Conservation (phyloP, 2,797 vertebrate species). For the Paguma larvata region DNA sequence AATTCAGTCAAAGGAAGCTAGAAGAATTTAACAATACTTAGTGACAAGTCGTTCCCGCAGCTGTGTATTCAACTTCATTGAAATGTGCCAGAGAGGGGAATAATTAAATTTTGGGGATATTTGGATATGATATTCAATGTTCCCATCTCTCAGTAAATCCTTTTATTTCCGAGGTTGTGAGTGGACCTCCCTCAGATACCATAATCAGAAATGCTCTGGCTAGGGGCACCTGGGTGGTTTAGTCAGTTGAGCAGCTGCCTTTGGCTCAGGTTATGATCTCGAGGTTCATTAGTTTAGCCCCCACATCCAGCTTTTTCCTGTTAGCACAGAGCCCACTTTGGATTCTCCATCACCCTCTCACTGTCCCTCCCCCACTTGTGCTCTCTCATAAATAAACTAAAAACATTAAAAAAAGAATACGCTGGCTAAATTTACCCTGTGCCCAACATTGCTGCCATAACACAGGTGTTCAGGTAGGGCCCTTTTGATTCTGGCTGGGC, state of each 20-base stretch:
- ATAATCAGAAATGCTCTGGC: background rate
- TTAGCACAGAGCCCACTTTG: no score
- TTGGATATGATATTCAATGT: background rate
- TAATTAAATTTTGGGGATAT: background rate
- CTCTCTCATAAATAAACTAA: no score
- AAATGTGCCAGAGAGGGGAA: background rate
- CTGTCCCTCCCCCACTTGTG: no score
- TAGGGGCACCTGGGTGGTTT: no score
- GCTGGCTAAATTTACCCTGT: no score
- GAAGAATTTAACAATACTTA: background rate
- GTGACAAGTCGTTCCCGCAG: background rate
- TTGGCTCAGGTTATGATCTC: no score
- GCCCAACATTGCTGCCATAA: background rate
- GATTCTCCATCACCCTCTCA: no score
- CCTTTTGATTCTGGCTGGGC: background rate
- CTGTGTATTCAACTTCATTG: background rate
- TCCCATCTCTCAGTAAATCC: background rate
- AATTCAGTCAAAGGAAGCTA: background rate
- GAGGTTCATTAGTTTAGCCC: no score
- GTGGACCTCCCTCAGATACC: background rate
- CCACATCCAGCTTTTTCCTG: no score
- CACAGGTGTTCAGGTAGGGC: background rate
- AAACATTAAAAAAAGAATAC: background rate
- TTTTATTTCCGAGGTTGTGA: background rate
- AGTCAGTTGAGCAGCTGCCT: no score